A percentile compares a stretch with the other conserved stretches of the same genome.
These are phyloP conservation scores for Nomada ferruginata DNA, from an alignment of 2,888 invertebrate species.

Conservation along the genomic window DNA sequence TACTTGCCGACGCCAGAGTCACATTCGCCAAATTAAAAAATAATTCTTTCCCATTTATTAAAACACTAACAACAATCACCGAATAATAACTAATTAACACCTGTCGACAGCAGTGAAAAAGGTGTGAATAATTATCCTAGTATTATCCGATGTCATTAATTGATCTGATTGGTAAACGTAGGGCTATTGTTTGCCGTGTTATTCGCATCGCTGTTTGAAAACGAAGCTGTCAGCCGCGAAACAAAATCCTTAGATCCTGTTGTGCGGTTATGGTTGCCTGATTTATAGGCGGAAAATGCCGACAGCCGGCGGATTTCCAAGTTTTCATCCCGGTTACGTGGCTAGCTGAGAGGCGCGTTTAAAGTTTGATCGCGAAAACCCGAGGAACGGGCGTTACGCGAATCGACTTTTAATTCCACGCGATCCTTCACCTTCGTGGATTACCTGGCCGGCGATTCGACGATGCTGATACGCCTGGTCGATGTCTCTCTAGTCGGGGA, in stretches of 20 bases:
- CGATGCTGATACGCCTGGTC: conserved; percentile 7
- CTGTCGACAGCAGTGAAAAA: too few relatives aligned
- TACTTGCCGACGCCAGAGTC: too few relatives aligned
- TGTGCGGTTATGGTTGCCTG: conserved; percentile 1
- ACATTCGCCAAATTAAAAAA: too few relatives aligned
- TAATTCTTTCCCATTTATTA: too few relatives aligned
- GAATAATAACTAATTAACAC: too few relatives aligned
- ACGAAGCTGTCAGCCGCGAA: conserved; percentile 34
- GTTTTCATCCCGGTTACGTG: conserved; percentile 6
- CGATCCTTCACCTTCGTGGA: neutral
- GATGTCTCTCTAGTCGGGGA: conserved; percentile 10
- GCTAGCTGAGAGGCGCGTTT: conserved; percentile 21
- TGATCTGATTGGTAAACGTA: too few relatives aligned
- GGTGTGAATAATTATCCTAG: too few relatives aligned
- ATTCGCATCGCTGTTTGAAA: conserved; percentile 24
- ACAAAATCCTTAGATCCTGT: conserved; percentile 20
- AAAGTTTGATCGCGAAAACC: conserved; percentile 44
- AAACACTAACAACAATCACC: too few relatives aligned
- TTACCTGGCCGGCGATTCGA: conserved; percentile 23
- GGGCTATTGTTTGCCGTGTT: neutral
- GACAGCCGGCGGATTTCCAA: neutral
- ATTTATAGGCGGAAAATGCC: conserved; percentile 22
- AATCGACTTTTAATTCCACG: conserved; percentile 47
- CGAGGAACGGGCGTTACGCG: conserved; percentile 17
- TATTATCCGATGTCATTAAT: too few relatives aligned